A percentile compares a stretch with the other conserved stretches of the same genome.
Conservation (phyloP, 2,797 vertebrate genomes). For the Anguilla pacifica region DNA sequence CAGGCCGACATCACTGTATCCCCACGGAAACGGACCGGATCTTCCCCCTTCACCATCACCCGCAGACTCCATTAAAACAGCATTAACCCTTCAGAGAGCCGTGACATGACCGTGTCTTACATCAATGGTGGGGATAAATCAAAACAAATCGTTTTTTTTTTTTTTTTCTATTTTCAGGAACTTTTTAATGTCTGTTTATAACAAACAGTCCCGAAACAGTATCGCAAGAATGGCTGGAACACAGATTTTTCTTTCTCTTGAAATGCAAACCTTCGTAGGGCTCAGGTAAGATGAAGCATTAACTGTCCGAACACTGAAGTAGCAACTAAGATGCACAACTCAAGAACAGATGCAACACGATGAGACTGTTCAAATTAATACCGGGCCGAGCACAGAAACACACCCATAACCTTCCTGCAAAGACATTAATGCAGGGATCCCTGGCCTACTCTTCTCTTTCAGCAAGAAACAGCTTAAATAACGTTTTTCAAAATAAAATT, state of each 20-base stretch:
- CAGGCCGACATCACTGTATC: not conserved
- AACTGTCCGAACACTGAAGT: slow-evolving; percentile 51
- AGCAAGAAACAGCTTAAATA: slow-evolving; percentile 49
- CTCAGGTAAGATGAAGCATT: slow-evolving; percentile 47
- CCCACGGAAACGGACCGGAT: not conserved
- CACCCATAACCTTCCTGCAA: slow-evolving; percentile 30
- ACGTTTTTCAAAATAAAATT: slow-evolving; percentile 39
- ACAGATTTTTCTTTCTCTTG: slow-evolving; percentile 11
- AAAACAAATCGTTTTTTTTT: not conserved
- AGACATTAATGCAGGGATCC: slow-evolving; percentile 43
- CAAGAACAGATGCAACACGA: slow-evolving; percentile 51
- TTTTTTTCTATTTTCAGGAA: slow-evolving; percentile 25
- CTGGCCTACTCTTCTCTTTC: slow-evolving; percentile 36
- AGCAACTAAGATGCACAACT: slow-evolving; percentile 62
- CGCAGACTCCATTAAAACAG: not conserved
- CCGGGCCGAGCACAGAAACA: slow-evolving; percentile 43
- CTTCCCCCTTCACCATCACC: not conserved
- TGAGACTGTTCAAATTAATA: slow-evolving; percentile 48
- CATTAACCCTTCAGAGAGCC: not conserved
- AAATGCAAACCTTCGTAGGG: slow-evolving; percentile 24
- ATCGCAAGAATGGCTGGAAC: slow-evolving; percentile 22
- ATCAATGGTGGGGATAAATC: not conserved
- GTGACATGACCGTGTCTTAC: not conserved
- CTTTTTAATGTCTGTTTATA: slow-evolving; percentile 34
- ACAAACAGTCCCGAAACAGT: slow-evolving; percentile 25